These are phyloP conservation scores for Bursaphelenchus mucronatus DNA, from an alignment of 1,140 invertebrate species.

Conservation along the genomic window DNA sequence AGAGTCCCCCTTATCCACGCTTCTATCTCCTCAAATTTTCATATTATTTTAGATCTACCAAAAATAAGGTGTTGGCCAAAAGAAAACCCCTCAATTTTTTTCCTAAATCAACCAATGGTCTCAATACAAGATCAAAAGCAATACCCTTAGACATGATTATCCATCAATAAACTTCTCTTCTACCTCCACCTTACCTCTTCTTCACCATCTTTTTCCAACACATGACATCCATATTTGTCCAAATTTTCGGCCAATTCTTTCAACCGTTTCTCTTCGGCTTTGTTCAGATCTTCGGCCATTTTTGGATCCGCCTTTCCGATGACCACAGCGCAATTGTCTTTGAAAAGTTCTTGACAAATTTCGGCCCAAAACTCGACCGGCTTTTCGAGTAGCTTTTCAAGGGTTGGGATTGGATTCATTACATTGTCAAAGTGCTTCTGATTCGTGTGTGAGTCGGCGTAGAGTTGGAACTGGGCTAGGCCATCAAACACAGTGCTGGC, in stretches of 20 bases:
- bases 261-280: conserved; percentile 5
- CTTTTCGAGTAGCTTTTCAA: background rate
- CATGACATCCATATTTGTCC: background rate
- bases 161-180: no score
- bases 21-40: no score
- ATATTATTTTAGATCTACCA: no score
- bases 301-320: conserved; percentile 10
- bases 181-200: background rate
- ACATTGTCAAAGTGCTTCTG: conserved; percentile 16
- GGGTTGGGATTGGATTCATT: conserved; percentile 8
- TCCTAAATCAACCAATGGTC: no score
- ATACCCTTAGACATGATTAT: no score
- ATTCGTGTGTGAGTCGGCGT: background rate
- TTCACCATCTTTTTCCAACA: conserved; percentile 1
- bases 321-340: conserved; percentile 13
- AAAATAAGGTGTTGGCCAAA: no score
- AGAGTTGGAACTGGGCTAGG: conserved; percentile 5
- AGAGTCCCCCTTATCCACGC: no score
- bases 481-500: background rate
- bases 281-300: background rate
- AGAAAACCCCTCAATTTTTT: no score
- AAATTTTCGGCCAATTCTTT: conserved; percentile 6
- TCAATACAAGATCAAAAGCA: no score
- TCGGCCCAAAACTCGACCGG: conserved; percentile 11
- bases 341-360: conserved; percentile 8